Base-by-base conservation (phyloP, 2,888 invertebrate species). In the Lycaena phlaeas region DNA sequence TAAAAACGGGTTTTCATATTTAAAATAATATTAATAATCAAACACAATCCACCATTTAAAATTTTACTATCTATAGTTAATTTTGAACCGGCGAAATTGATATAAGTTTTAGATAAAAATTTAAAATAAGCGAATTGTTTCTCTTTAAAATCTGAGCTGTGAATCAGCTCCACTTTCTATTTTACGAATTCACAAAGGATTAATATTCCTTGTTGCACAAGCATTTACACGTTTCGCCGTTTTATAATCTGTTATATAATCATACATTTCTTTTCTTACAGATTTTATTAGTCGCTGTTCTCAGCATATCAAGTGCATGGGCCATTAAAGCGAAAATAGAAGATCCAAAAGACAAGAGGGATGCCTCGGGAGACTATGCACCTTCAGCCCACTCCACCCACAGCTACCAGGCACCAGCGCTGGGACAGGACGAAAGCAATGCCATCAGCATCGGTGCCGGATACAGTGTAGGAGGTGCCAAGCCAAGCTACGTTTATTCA, bases 401-500 rank as follows among this genome's bases (percentile, higher is more conserved):
- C 14, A 51, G 49, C 38, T 64, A 52, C 44, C 63, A 60, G 42
- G 59, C 57, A 4, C 55, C 66, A 1, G 41, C 45, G 5, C 52
- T 59, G 4, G 58, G 72, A 2, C 78, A 77, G n/a, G 73, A 68
- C 15, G 84, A 75, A 9, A 73, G 73, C 31, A 81, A 66, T 45
- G 60, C 84, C 12, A 71, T 84, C 50, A 84, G 76, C 47, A 62
- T 84, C 14, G 82, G 84, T 5, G 84, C 84, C 4, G 84, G 84
- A 11, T 84, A 84, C 59, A 84, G 78, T 52, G 64, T 84, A 27
- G 84, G 84, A 10, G 82, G 81, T 37, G 69, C 64, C 2, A 81
- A 81, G 43, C 77, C 76, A 9, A 61, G 52, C 44, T 77, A 59
- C 54, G 66, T 46, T 38, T 72, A 66, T 28, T 68, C 60, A 5